Conservation (phyloP, 2,797 vertebrate species). For the Lacerta agilis region DNA sequence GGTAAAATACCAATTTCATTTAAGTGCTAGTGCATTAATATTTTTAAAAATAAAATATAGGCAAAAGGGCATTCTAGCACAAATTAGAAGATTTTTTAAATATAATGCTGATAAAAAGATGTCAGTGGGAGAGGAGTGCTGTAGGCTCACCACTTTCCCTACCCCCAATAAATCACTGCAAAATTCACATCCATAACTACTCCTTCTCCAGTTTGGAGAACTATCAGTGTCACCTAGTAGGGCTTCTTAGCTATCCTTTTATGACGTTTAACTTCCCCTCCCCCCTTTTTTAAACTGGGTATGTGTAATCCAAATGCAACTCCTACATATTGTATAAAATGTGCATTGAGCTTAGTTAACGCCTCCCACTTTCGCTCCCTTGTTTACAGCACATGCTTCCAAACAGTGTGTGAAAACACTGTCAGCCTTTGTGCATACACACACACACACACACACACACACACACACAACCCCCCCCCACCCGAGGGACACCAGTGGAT, state of each 20-base stretch:
- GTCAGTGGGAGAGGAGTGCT: background rate
- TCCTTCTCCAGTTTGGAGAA: background rate
- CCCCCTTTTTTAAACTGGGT: background rate
- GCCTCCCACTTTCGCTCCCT: background rate
- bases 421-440: background rate
- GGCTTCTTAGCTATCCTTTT: background rate
- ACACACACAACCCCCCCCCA: too few relatives aligned
- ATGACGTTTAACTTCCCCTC: background rate
- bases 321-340: background rate
- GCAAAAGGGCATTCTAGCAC: background rate
- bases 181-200: background rate
- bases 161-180: background rate
- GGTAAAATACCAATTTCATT: background rate
- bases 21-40: background rate
- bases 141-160: background rate
- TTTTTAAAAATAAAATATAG: background rate
- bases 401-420: background rate
- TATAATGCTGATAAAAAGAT: background rate
- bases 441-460: background rate
- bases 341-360: background rate
- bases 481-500: background rate
- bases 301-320: background rate
- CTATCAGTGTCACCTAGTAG: background rate
- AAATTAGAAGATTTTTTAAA: background rate
- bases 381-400: background rate